These are phyloP conservation scores for Lateolabrax maculatus DNA, from an alignment of 2,797 vertebrate genomes.

Conservation along the genomic window DNA sequence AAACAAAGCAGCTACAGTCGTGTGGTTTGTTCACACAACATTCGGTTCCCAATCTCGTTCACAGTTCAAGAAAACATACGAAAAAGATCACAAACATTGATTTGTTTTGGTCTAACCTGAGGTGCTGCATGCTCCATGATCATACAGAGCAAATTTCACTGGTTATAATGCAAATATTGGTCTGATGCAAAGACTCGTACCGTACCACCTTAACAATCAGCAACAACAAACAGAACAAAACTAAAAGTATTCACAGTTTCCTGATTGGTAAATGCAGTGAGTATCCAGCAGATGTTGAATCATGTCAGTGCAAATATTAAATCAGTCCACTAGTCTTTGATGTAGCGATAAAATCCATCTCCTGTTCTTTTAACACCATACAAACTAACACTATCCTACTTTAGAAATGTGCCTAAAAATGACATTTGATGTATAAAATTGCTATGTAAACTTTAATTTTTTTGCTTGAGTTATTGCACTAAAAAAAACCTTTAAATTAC, in stretches of 20 bases:
- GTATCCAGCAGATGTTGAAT: conserved; percentile 7
- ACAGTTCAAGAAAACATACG: background rate
- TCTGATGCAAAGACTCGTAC: background rate
- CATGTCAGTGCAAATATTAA: background rate
- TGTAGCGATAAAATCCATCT: background rate
- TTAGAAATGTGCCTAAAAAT: conserved; percentile 1
- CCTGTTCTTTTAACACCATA: background rate
- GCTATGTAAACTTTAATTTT: background rate
- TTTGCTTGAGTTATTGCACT: background rate
- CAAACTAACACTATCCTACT: background rate
- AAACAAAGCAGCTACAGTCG: conserved; percentile 7
- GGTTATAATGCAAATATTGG: background rate
- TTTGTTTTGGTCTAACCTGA: conserved; percentile 26
- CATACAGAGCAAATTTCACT: background rate
- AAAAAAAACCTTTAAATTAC: background rate
- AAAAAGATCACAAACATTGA: background rate
- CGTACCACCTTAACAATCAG: background rate
- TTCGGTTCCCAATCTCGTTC: background rate
- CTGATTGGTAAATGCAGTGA: conserved; percentile 12
- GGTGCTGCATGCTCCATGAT: background rate
- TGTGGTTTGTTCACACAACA: background rate
- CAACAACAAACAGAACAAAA: background rate
- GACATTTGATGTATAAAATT: background rate
- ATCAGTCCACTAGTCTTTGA: background rate
- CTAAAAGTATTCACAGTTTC: background rate